Percentiles rank a stretch among this genome's conserved stretches.
Conservation (phyloP, 2,888 invertebrate genomes). For the Nymphalis urticae region DNA sequence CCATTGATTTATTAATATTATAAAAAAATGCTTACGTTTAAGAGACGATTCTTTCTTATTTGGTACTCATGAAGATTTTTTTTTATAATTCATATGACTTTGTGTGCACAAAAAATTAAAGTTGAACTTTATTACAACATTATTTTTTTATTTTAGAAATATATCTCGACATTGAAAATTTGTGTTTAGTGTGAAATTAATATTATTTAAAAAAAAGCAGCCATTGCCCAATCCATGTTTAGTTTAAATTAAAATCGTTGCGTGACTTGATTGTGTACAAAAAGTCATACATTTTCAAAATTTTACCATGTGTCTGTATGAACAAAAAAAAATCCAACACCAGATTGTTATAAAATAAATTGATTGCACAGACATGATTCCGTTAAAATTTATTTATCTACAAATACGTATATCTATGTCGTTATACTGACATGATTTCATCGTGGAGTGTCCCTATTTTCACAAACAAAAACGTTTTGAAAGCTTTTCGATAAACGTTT, state of each 20-base stretch:
- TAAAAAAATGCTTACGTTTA: constrained; percentile 49
- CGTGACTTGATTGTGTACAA: not conserved
- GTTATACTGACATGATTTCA: constrained; percentile 5
- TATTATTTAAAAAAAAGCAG: too few species aligned
- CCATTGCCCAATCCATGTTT: too few species aligned
- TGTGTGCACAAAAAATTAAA: not conserved
- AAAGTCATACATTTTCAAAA: not conserved
- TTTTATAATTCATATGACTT: constrained; percentile 8
- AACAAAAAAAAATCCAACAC: not conserved
- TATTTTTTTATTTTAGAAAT: too few species aligned
- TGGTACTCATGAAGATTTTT: constrained; percentile 10
- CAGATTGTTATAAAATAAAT: not conserved
- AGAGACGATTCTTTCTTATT: constrained; percentile 28
- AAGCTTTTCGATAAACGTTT: constrained; percentile 31
- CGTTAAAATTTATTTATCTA: too few species aligned
- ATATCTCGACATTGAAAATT: too few species aligned
- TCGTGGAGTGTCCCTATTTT: constrained; percentile 23
- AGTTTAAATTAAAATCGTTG: too few species aligned
- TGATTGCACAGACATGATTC: not conserved
- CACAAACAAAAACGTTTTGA: constrained; percentile 35
- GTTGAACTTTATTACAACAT: too few species aligned
- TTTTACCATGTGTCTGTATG: not conserved
- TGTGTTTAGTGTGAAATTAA: too few species aligned
- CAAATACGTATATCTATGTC: not conserved
- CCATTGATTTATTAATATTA: constrained; percentile 35